Conservation (phyloP, 2,797 vertebrate species). For the Galago senegalensis region DNA sequence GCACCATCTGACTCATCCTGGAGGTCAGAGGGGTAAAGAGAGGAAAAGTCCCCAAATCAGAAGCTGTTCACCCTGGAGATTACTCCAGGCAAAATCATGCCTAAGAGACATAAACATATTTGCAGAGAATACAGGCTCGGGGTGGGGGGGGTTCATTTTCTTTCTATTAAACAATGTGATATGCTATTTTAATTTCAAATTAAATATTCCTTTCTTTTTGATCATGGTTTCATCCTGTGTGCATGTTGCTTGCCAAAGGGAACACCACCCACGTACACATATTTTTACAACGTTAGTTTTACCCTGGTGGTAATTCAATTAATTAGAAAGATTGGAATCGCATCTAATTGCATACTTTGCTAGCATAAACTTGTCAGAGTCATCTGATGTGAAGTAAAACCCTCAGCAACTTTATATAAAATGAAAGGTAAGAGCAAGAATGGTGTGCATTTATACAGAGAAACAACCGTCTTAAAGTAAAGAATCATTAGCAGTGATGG, state of each 20-base stretch:
- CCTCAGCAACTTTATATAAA: slow-evolving; percentile 77
- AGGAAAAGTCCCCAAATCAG: fast-evolving
- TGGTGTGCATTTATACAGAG: slow-evolving; percentile 64
- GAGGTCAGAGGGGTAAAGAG: not conserved
- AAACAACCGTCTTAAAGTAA: slow-evolving; percentile 84
- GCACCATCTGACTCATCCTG: fast-evolving
- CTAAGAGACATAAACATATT: not conserved
- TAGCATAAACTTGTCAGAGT: slow-evolving; percentile 83
- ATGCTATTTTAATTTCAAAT: not conserved
- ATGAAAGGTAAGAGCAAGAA: slow-evolving; percentile 76
- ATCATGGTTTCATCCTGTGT: slow-evolving; percentile 62
- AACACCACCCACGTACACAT: slow-evolving; percentile 84
- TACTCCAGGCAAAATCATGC: not conserved
- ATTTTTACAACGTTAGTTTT: slow-evolving; percentile 71
- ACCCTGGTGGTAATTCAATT: slow-evolving; percentile 74
- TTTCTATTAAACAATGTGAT: not conserved
- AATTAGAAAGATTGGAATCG: slow-evolving; percentile 81
- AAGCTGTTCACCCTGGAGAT: fast-evolving
- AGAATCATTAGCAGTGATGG: slow-evolving; percentile 57
- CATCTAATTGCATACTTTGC: slow-evolving; percentile 73
- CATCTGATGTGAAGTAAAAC: slow-evolving; percentile 81
- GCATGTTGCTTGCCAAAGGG: slow-evolving; percentile 80
- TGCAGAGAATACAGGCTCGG: fast-evolving
- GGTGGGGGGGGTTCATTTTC: not conserved
- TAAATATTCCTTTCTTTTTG: slow-evolving; percentile 22